Percentiles rank a stretch among this genome's conserved stretches.
These are phyloP conservation scores for Rhingia campestris DNA, from an alignment of 2,888 invertebrate genomes.

Conservation along the genomic window DNA sequence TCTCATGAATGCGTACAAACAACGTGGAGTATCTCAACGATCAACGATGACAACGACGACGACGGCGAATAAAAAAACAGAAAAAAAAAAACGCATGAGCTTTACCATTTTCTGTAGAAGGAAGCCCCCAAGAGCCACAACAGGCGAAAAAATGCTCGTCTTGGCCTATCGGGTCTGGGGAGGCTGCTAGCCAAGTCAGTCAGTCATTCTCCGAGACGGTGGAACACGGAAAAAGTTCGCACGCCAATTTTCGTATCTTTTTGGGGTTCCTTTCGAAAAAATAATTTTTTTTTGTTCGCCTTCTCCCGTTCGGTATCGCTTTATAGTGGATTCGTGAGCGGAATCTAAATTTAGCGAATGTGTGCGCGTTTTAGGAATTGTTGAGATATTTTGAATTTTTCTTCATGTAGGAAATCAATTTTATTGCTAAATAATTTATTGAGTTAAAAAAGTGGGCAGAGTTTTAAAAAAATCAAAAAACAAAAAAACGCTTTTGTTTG, in stretches of 20 bases:
- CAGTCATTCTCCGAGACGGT: slow-evolving; percentile 67
- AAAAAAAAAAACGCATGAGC: slow-evolving; percentile 41
- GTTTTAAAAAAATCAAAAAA: slow-evolving; percentile 11
- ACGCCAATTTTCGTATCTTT: slow-evolving; percentile 54
- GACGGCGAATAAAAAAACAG: slow-evolving; percentile 3
- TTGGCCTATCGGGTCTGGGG: slow-evolving; percentile 67
- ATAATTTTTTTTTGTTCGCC: slow-evolving; percentile 2
- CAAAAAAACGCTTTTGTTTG: slow-evolving; percentile 25
- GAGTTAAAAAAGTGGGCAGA: slow-evolving; percentile 7
- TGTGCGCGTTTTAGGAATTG: slow-evolving; percentile 43
- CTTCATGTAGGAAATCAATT: slow-evolving; percentile 17
- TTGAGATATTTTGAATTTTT: slow-evolving; percentile 9
- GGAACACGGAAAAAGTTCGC: slow-evolving; percentile 73
- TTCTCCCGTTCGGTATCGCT: slow-evolving; percentile 18
- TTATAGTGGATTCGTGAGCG: slow-evolving; percentile 60
- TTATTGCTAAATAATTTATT: slow-evolving; percentile 16
- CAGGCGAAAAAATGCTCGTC: slow-evolving; percentile 34
- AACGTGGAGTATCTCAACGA: slow-evolving; percentile 13
- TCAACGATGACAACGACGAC: no score
- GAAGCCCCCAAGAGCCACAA: slow-evolving; percentile 36
- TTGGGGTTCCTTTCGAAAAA: slow-evolving; percentile 42
- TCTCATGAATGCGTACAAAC: slow-evolving; percentile 65
- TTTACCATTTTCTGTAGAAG: slow-evolving; percentile 69
- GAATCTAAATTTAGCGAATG: slow-evolving; percentile 66
- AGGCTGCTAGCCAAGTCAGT: slow-evolving; percentile 71